Base-by-base conservation (phyloP, 2,888 invertebrate genomes). In the Zelleria hepariella region DNA sequence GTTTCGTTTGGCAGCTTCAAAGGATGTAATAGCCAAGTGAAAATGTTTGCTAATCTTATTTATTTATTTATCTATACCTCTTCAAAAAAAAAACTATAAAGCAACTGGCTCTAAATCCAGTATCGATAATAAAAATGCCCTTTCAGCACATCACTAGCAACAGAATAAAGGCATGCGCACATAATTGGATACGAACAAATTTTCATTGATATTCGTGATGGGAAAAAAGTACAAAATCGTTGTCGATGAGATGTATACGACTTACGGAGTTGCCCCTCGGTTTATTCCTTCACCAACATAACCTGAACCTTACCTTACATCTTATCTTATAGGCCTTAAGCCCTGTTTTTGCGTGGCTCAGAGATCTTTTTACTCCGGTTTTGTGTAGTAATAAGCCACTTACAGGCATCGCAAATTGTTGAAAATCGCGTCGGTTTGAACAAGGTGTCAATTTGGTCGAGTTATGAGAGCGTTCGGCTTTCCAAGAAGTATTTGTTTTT, bases 401-500 rank as follows among this genome's bases (percentile, higher is more conserved):
- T 87, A 86, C 80, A 74, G 74, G 73, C 77, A 71, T 76, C 74
- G 86, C 86, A 86, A 86, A 86, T 87, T 82, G 86, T 82, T 74
- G 77, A 73, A 85, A 80, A 84, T 83, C 82, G 86, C 85, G 77
- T 78, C 76, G 82, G 73, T 70, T 78, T 77, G 77, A 79, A 82
- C 87, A 86, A 87, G 87, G 87, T 88, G 87, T 87, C 87, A 88
- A 88, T 88, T 88, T 88, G 80, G 83, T 70, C 76, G 75, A 87
- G 86, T 87, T 86, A 87, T 87, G 87, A 86, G 86, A 87, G 82
- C 72, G 71, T 42, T 42, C 32, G 32, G 32, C 72, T 70, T 87
- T 86, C 87, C 79, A 57, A 73, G 87, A 87, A 86, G 82, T 86
- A 86, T 86, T 87, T 87, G 87, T 86, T 87, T 58, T 86, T 85